Evolutionary conservation across 1,140 invertebrate genomes (phyloP), one percentile per base, ranked within the genome.

Genomic region (Centruroides sculpturatus): DNA sequence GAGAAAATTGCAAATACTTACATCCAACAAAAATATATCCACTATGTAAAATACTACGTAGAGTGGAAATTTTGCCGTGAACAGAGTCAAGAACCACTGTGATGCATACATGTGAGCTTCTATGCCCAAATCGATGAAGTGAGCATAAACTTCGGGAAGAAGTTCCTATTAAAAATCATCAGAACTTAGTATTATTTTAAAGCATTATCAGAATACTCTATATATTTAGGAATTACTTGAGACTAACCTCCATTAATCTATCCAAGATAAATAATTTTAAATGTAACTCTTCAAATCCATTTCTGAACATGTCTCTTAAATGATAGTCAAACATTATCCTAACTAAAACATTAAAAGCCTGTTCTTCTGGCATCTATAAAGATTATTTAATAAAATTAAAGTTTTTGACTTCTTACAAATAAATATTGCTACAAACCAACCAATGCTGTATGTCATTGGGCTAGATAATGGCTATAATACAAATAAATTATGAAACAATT

Each of bases 61-160:
- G 1, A 99, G 77, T 4, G 96, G 96, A 77, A 99, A 99, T 71
- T 97, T 87, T 12, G 96, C 94, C 4, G 96, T 99, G 76, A 96
- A 99, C 11, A 99, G 77, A 0, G 96, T 99, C 35, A 99, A 82
- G 79, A 99, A 98, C 97, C 97, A 99, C 78, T 99, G 96, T 47
- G 90, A 93, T 35, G 94, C 96, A 76, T 92, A 99, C 96, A 99
- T 99, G 76, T 99, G 96, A 58, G 92, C 87, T 76, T 99, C 96
- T 53, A 99, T 58, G 9, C 63, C 62, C 70, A 92, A 83, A 70
- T 90, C 86, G 65, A 79, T 79, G 76, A 99, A 98, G 75, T 99
- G 96, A 62, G 83, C 82, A 69, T 85, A 86, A 51, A 99, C 74
- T 65, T 95, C 90, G 1, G 85, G 84, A 55, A 97, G 72, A 74